These are phyloP conservation scores for Calcarius lapponicus DNA, from an alignment of 2,797 vertebrate species.

Conservation along the genomic window DNA sequence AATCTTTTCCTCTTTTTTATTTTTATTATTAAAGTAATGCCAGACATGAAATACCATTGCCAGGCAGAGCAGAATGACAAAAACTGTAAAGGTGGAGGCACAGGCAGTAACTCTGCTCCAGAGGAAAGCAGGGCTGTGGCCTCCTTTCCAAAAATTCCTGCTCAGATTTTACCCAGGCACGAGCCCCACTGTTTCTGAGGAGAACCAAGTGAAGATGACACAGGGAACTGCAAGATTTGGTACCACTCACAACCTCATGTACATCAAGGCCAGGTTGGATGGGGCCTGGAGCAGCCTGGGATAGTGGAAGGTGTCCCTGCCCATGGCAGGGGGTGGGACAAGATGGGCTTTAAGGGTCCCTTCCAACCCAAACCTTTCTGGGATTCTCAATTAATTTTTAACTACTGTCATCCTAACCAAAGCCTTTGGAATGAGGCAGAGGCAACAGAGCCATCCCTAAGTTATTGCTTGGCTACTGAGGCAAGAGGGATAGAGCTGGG, in stretches of 20 bases:
- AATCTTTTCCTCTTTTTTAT: conserved; percentile 57
- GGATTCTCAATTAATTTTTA: neutral
- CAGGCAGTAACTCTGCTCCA: neutral
- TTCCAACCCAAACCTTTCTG: neutral
- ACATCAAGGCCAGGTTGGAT: neutral
- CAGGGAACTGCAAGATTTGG: neutral
- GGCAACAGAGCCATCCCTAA: neutral
- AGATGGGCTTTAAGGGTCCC: neutral
- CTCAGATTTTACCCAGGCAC: neutral
- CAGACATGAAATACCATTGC: conserved; percentile 39
- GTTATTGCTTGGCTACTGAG: neutral
- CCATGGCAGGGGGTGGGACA: neutral
- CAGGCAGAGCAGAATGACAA: conserved; percentile 29
- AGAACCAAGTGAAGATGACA: neutral
- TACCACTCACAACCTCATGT: neutral
- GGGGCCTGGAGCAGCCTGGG: neutral
- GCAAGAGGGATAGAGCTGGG: neutral
- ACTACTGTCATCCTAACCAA: neutral
- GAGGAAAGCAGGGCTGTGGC: neutral
- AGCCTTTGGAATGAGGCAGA: neutral
- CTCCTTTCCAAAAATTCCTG: neutral
- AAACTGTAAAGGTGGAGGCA: neutral
- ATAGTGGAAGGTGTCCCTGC: neutral
- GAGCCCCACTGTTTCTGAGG: neutral
- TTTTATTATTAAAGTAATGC: conserved; percentile 64